These are phyloP conservation scores for Hemicentrotus pulcherrimus DNA, from an alignment of 35 echinoderm and acorn worm genomes.

Conservation along the genomic window DNA sequence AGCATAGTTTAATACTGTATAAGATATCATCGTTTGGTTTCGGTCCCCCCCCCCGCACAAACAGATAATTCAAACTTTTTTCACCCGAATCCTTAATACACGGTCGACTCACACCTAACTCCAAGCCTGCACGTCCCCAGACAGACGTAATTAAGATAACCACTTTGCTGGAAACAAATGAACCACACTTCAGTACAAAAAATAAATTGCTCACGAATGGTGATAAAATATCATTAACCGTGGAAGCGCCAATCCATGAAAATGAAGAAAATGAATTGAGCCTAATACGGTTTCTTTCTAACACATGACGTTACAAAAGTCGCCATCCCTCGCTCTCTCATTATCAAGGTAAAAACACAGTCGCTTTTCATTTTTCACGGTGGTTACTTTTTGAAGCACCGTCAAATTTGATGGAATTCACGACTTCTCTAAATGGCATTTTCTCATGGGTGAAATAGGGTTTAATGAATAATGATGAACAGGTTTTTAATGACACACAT, in stretches of 20 bases:
- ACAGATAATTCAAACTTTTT: not conserved
- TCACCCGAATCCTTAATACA: not conserved
- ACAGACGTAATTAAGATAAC: not conserved
- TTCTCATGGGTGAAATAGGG: slow-evolving; percentile 16
- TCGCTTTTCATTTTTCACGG: not conserved
- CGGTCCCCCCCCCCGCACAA: too few species aligned
- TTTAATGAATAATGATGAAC: slow-evolving; percentile 20
- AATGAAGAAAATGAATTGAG: slow-evolving; percentile 13
- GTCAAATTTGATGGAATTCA: slow-evolving; percentile 19
- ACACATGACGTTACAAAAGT: not conserved
- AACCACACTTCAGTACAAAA: slow-evolving; percentile 1
- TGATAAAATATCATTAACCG: not conserved
- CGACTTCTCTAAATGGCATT: not conserved
- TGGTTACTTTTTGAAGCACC: not conserved
- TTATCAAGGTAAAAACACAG: not conserved
- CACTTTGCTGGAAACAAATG: not conserved
- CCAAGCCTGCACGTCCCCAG: not conserved
- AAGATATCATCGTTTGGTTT: not conserved
- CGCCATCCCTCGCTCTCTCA: not conserved
- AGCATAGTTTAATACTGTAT: too few species aligned
- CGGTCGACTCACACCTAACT: not conserved
- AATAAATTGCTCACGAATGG: not conserved
- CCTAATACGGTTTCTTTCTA: not conserved
- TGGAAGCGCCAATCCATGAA: not conserved
- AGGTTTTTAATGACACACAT: slow-evolving; percentile 2